Evolutionary conservation across 2,797 vertebrate genomes (phyloP).

Genomic region (Hypotaenidia philippensis): DNA sequence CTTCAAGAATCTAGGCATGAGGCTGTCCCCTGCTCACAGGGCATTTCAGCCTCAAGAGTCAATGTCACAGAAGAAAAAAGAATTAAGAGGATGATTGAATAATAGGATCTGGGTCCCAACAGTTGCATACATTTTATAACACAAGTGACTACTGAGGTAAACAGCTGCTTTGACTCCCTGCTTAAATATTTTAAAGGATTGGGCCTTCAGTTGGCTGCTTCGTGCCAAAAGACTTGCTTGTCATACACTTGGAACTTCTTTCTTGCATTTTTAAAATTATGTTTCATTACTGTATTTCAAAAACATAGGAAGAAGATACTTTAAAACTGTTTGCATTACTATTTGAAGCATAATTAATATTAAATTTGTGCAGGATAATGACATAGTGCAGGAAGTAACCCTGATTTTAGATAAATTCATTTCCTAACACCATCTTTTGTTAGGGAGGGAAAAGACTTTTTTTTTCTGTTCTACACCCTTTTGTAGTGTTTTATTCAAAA

Average conservation of each 20-base stretch:
- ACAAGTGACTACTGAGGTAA: background rate
- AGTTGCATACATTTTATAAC: background rate
- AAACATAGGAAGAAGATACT: background rate
- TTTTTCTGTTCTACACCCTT: background rate
- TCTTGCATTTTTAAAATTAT: background rate
- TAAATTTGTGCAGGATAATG: background rate
- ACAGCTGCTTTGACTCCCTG: background rate
- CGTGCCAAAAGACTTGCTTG: background rate
- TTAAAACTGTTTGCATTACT: background rate
- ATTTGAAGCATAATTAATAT: background rate
- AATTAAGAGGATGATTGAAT: background rate
- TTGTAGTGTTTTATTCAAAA: constrained; percentile 23
- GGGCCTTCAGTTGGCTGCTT: background rate
- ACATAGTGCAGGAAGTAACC: background rate
- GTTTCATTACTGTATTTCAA: background rate
- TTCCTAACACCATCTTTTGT: background rate
- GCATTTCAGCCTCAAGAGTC: background rate
- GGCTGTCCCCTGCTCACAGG: background rate
- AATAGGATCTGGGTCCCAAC: background rate
- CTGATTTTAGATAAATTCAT: background rate
- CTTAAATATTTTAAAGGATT: background rate
- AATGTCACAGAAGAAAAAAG: background rate
- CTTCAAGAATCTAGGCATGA: background rate
- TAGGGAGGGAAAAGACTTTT: background rate
- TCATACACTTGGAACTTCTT: background rate